Conservation (phyloP, 2,888 invertebrate species). For the Dasypolia templi region DNA sequence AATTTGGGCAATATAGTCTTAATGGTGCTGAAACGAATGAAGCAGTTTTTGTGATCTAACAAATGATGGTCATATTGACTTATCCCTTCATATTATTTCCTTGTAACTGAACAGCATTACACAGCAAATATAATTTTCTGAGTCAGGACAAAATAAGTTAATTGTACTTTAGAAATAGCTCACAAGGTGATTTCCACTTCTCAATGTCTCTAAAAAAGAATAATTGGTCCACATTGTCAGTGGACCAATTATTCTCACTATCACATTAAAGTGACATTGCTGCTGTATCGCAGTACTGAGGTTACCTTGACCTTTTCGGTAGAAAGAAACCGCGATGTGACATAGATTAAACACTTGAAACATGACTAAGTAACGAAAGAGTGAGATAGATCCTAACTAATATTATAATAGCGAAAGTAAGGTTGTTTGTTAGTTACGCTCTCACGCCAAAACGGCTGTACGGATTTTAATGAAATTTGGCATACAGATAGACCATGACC, state of each 20-base stretch:
- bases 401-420: background rate
- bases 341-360: slow-evolving; percentile 14
- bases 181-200: slow-evolving; percentile 61
- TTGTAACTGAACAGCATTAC: slow-evolving; percentile 45
- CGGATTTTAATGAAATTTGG: background rate
- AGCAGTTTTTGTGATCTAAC: slow-evolving; percentile 13
- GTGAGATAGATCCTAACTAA: background rate
- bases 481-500: background rate
- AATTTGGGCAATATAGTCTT: background rate
- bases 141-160: slow-evolving; percentile 67
- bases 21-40: background rate
- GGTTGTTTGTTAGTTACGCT: background rate
- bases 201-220: slow-evolving; percentile 29
- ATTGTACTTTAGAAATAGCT: slow-evolving; percentile 66
- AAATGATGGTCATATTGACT: slow-evolving; percentile 41
- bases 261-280: no score
- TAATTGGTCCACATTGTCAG: slow-evolving; percentile 45
- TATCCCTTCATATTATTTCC: slow-evolving; percentile 46
- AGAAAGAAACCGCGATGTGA: background rate
- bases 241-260: no score
- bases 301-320: slow-evolving; percentile 36
- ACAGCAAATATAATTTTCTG: slow-evolving; percentile 58
- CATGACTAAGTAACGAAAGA: background rate
- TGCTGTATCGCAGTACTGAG: slow-evolving; percentile 8
- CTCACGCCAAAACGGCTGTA: background rate